phyloP scores from a whole-genome alignment of 2,797 vertebrate species.

The Cuculus canorus region DNA sequence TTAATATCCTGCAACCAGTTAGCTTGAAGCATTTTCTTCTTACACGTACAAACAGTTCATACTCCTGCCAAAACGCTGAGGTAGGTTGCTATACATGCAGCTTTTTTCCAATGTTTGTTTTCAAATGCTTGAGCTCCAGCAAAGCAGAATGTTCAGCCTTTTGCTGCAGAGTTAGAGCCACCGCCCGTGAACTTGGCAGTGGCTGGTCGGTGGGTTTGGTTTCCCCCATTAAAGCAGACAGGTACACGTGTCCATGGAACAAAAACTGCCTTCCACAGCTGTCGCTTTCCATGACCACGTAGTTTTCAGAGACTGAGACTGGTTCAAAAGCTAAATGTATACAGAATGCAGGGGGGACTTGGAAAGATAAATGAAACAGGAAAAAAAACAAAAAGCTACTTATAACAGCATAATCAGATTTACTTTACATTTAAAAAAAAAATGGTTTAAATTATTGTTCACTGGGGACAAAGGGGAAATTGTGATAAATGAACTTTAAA shows the following conservation, averaged over 20 bases:
- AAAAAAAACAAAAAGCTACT: neutral
- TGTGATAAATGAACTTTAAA: slow-evolving; percentile 6
- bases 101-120: neutral
- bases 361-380: neutral
- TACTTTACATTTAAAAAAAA: neutral
- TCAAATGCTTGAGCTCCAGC: neutral
- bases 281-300: neutral
- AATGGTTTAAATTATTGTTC: neutral
- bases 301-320: neutral
- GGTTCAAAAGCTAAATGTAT: neutral
- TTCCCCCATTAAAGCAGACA: neutral
- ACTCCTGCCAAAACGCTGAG: accelerated
- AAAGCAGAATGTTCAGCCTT: neutral
- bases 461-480: neutral
- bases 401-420: neutral
- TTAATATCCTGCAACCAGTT: neutral
- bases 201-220: neutral
- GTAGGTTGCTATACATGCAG: neutral
- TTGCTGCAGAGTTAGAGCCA: accelerated
- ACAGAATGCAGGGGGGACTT: neutral
- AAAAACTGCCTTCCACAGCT: accelerated
- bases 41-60: neutral
- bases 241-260: neutral
- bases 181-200: accelerated
- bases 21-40: slow-evolving; percentile 48